These are phyloP conservation scores for Trypoxylon attenuatum DNA, from an alignment of 2,888 invertebrate genomes.

Conservation along the genomic window DNA sequence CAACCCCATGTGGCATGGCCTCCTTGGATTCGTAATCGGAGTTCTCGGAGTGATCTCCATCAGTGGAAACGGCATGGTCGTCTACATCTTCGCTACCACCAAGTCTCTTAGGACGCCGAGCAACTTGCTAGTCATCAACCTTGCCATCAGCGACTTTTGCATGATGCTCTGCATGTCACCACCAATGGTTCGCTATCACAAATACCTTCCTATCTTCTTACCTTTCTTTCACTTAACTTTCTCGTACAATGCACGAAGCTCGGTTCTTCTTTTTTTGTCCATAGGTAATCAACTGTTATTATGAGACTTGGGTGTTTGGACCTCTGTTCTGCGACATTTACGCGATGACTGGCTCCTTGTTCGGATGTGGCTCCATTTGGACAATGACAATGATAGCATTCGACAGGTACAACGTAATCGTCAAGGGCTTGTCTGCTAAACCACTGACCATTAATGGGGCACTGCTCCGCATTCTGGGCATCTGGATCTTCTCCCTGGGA, in stretches of 20 bases:
- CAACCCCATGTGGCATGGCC: slow-evolving; percentile 91
- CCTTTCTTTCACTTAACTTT: no score
- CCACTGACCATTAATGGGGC: slow-evolving; percentile 90
- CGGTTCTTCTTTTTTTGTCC: background rate
- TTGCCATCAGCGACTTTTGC: slow-evolving; percentile 92
- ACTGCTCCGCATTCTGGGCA: slow-evolving; percentile 83
- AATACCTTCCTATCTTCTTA: no score
- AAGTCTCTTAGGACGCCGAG: slow-evolving; percentile 90
- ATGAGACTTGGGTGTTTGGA: slow-evolving; percentile 81
- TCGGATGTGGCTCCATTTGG: slow-evolving; percentile 94
- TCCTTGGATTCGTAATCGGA: slow-evolving; percentile 87
- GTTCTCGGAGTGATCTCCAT: slow-evolving; percentile 83
- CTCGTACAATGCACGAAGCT: background rate
- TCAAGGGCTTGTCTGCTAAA: slow-evolving; percentile 89
- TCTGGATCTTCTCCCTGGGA: slow-evolving; percentile 85
- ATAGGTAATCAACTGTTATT: slow-evolving; percentile 84
- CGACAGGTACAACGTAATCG: slow-evolving; percentile 95
- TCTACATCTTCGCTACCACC: slow-evolving; percentile 85
- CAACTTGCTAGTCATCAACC: slow-evolving; percentile 91
- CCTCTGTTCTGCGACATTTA: slow-evolving; percentile 92
- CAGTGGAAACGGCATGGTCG: slow-evolving; percentile 83
- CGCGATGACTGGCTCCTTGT: slow-evolving; percentile 90
- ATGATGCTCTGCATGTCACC: slow-evolving; percentile 92
- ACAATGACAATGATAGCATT: slow-evolving; percentile 94
- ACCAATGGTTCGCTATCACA: slow-evolving; percentile 78